These are phyloP conservation scores for Ceratoteleas bidentatus DNA, from an alignment of 1,140 invertebrate species.

Conservation along the genomic window DNA sequence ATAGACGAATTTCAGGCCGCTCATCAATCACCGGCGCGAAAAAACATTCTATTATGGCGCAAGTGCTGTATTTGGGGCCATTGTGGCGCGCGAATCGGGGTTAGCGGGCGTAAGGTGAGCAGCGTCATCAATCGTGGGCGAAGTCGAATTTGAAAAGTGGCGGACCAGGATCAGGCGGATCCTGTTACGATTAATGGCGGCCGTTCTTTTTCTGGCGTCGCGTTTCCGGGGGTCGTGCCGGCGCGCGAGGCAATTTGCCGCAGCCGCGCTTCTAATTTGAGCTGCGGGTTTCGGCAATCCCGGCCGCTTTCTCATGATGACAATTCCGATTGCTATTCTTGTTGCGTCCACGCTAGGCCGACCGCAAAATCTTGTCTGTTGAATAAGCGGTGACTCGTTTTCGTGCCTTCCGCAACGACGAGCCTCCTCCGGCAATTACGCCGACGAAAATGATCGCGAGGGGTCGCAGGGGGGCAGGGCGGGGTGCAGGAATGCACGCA, in stretches of 20 bases:
- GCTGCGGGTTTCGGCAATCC: constrained; percentile 77
- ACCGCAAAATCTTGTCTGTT: constrained; percentile 76
- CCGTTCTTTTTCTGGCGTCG: not conserved
- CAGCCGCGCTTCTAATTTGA: constrained; percentile 77
- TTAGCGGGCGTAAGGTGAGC: constrained; percentile 56
- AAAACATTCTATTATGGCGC: constrained; percentile 61
- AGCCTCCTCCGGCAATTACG: not conserved
- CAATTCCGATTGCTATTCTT: constrained; percentile 71
- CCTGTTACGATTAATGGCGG: not conserved
- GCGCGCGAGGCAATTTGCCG: constrained; percentile 63
- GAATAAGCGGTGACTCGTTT: constrained; percentile 68
- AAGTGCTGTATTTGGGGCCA: constrained; percentile 31
- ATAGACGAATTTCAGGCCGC: constrained; percentile 53
- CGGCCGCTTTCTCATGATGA: constrained; percentile 76
- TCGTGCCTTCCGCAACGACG: constrained; percentile 15
- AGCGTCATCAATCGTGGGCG: constrained; percentile 63
- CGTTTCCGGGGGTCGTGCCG: too few relatives aligned
- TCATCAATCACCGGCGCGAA: constrained; percentile 46
- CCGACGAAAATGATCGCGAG: too few relatives aligned
- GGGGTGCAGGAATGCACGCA: constrained; percentile 11
- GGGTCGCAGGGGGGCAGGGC: not conserved
- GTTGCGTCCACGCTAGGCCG: constrained; percentile 56
- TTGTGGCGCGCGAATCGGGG: constrained; percentile 31
- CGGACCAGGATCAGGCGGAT: not conserved
- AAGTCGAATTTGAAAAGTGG: constrained; percentile 49